Base-by-base conservation (phyloP, 2,797 vertebrate genomes). In the Sternarchorhynchus goeldii region DNA sequence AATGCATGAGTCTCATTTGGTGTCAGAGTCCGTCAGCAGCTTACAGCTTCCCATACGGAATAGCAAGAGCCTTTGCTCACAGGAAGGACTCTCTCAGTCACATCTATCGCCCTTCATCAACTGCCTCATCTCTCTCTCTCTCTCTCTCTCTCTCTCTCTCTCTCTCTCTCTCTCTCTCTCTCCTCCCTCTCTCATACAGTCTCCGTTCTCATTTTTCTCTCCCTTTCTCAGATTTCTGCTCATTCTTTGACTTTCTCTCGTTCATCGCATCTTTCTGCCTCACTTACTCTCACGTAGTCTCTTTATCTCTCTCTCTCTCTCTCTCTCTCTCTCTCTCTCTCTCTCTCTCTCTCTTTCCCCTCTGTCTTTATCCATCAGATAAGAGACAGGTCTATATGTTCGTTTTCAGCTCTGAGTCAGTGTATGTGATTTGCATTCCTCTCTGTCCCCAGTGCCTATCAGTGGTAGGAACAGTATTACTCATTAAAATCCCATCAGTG, bases 401-500 rank as follows among this genome's bases (percentile, higher is more conserved):
- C 59, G 72, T 20, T 63, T 69, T 75, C 62, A 58, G 50, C 68
- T 73, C 56, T 31, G 53, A 67, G 12, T 4, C 58, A 14, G 78
- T 65, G 36, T 67, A 59, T 79, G 73, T 80, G 81, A 81, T 84
- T 71, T 63, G 74, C 72, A 75, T 77, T 73, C 16, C 16, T 82
- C 64, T 72, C 69, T 67, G 31, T 79, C 58, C 78, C 79, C 59
- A 69, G 70, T 29, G 39, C 31, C 63, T 45, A 58, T 73, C 73
- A 78, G 66, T 73, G 59, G 55, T 72, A 62, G 41, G 50, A 81
- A 67, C 74, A 80, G 36, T 83, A 75, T 75, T 81, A 75, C 70
- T 83, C 81, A 83, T 83, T 83, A 81, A 85, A 85, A 83, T 81
- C 79, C 81, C 82, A 83, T 85, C 77, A 85, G 79, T 70, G 53